A percentile compares a stretch with the other conserved stretches of the same genome.
Evolutionary conservation across 1,140 invertebrate genomes (phyloP).

Genomic region (Brachionus asplanchnoidis): DNA sequence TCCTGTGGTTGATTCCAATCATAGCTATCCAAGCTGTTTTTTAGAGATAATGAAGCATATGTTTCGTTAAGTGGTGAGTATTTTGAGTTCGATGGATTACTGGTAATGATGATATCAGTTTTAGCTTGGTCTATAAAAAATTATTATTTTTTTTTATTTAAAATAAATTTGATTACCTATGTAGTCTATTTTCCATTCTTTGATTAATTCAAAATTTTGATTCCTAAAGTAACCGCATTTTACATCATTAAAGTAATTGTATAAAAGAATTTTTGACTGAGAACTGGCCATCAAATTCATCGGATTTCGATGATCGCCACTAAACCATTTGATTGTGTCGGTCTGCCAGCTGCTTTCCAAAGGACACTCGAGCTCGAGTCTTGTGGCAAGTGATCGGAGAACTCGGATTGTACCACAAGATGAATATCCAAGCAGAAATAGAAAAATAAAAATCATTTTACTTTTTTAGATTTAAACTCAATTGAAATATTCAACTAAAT

Average conservation of each 20-base stretch:
- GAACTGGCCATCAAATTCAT: background rate
- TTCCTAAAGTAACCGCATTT: background rate
- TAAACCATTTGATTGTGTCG: background rate
- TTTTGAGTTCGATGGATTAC: background rate
- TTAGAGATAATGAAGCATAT: background rate
- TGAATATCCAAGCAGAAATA: background rate
- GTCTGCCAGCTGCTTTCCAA: background rate
- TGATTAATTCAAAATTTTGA: constrained; percentile 2
- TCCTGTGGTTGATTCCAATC: constrained; percentile 3
- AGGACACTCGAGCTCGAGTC: constrained; percentile 15
- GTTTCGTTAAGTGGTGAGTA: background rate
- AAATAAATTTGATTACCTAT: background rate
- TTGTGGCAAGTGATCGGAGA: background rate
- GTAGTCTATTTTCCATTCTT: background rate
- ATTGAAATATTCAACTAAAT: background rate
- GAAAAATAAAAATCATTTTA: background rate
- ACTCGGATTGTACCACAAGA: background rate
- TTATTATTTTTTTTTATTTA: background rate
- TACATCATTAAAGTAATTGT: background rate
- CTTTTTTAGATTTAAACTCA: background rate
- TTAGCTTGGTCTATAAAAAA: background rate
- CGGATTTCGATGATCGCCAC: background rate
- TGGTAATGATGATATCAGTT: background rate
- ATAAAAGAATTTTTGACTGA: background rate
- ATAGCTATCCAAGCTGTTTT: background rate